A percentile compares a stretch with the other conserved stretches of the same genome.
phyloP scores from a whole-genome alignment of 1,140 invertebrate genomes.

The Ceratoteleas bidentatus region DNA sequence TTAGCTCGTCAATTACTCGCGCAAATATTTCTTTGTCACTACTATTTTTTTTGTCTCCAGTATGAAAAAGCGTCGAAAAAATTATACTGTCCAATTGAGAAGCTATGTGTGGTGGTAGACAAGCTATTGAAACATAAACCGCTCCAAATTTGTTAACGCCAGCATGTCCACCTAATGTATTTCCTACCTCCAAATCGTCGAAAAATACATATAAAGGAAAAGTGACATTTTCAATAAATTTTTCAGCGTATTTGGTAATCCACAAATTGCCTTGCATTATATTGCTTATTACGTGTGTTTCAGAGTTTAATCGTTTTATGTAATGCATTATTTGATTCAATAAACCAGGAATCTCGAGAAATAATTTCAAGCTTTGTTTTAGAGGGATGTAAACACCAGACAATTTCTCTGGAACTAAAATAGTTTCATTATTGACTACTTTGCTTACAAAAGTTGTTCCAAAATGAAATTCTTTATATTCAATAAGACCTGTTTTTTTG shows the following conservation, averaged over 20 bases:
- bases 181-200: too few relatives aligned
- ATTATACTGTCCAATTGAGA: slow-evolving; percentile 9
- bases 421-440: background rate
- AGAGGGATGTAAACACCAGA: slow-evolving; percentile 1
- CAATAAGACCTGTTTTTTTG: too few relatives aligned
- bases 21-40: slow-evolving; percentile 6
- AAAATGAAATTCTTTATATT: too few relatives aligned
- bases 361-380: background rate
- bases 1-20: slow-evolving; percentile 1
- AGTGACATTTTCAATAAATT: background rate
- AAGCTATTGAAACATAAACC: slow-evolving; percentile 24
- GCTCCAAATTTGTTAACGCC: too few relatives aligned
- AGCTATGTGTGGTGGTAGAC: slow-evolving; percentile 4
- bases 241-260: background rate
- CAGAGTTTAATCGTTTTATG: background rate
- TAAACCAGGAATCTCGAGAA: background rate
- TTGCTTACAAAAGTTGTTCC: too few relatives aligned
- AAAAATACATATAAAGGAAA: too few relatives aligned
- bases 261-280: background rate
- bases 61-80: slow-evolving; percentile 22
- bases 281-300: background rate
- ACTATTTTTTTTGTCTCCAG: slow-evolving; percentile 10
- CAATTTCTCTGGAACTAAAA: background rate
- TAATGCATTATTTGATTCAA: slow-evolving; percentile 1
- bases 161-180: too few relatives aligned